Percentiles rank a stretch among this genome's conserved stretches.
phyloP scores from a whole-genome alignment of 2,888 invertebrate species.

The Linnaemya vulpina region DNA sequence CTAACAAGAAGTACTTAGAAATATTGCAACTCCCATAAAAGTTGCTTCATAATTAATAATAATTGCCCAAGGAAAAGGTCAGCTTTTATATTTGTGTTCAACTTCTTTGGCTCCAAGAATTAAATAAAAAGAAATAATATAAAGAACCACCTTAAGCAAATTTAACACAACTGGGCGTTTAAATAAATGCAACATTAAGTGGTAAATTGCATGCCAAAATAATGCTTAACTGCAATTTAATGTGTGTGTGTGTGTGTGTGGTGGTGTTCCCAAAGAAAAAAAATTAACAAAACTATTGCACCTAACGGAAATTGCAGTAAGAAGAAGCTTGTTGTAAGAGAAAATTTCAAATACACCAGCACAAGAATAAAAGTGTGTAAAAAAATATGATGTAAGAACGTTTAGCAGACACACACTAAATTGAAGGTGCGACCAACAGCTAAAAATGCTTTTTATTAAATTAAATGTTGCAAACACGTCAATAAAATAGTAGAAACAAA shows the following conservation, averaged over 20 bases:
- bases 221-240: constrained; percentile 37
- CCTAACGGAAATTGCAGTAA: constrained; percentile 69
- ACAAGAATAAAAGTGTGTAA: constrained; percentile 10
- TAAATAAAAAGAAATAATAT: constrained; percentile 42
- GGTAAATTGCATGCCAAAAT: constrained; percentile 68
- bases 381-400: constrained; percentile 64
- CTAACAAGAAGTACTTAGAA: neutral
- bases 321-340: constrained; percentile 30
- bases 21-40: constrained; percentile 25
- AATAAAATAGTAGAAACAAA: constrained; percentile 28
- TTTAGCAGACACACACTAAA: constrained; percentile 50
- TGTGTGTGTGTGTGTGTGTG: neutral
- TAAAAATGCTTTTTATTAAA: constrained; percentile 71
- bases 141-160: constrained; percentile 53
- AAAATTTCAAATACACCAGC: constrained; percentile 31
- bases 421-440: constrained; percentile 69
- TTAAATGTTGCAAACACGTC: constrained; percentile 69
- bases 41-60: constrained; percentile 35
- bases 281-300: constrained; percentile 24
- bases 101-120: constrained; percentile 22
- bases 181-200: constrained; percentile 65
- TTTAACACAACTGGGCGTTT: constrained; percentile 42
- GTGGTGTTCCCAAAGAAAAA: neutral
- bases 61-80: constrained; percentile 62
- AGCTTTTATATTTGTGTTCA: constrained; percentile 25